Evolutionary conservation across 2,113 vertebrate species (phyloP).

Genomic region (Morone saxatilis): DNA sequence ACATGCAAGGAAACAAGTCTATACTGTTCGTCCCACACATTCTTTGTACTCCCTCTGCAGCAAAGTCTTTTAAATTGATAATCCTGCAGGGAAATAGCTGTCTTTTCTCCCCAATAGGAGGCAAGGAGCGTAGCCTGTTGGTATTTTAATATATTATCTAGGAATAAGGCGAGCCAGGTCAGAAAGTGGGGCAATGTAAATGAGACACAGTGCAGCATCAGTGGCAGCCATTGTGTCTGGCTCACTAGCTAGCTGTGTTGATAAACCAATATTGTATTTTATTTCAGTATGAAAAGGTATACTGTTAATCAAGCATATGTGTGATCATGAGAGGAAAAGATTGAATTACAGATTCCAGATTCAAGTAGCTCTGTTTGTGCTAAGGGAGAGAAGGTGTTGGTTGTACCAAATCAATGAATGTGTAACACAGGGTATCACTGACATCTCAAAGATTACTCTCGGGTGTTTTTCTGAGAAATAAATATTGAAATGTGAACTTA

Average conservation of each 20-base stretch:
- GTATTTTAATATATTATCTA: neutral
- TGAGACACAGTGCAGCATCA: neutral
- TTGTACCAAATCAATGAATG: constrained; percentile 33
- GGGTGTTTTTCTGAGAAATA: neutral
- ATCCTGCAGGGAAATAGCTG: neutral
- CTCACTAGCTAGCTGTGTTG: neutral
- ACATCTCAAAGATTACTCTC: constrained; percentile 1
- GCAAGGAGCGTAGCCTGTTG: neutral
- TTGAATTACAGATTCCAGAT: neutral
- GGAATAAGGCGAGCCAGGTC: constrained; percentile 7
- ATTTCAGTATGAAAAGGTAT: neutral
- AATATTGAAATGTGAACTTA: constrained; percentile 3
- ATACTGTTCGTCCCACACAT: constrained; percentile 27
- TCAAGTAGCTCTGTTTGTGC: constrained; percentile 1
- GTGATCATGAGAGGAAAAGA: neutral
- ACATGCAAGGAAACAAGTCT: constrained; percentile 36
- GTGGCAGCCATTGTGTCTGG: neutral
- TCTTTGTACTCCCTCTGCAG: constrained; percentile 19
- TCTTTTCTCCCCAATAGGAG: neutral
- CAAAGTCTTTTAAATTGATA: constrained; percentile 49
- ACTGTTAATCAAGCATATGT: neutral
- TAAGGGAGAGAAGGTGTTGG: constrained; percentile 1
- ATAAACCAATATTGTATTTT: neutral
- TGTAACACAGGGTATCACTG: constrained; percentile 3
- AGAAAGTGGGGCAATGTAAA: constrained; percentile 20